Base-by-base conservation (phyloP, 2,888 invertebrate species). In the Desoria tigrina region DNA sequence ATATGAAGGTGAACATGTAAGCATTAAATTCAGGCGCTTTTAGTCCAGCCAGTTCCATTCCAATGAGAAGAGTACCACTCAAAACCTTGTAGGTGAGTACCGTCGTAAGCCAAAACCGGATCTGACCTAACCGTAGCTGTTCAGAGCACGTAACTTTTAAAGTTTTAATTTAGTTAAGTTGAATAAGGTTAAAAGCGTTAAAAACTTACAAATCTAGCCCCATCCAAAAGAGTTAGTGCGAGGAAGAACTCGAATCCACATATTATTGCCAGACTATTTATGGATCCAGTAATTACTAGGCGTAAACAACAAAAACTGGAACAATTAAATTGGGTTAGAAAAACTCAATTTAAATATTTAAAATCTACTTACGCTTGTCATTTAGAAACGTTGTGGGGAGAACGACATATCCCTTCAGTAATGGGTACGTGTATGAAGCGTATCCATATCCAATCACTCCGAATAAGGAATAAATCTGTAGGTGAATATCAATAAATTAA, bases 31-130 rank as follows among this genome's bases (percentile, higher is more conserved):
- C 28, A n/a, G 61, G 55, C 1, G 56, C 50, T 16, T 42, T 55
- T 21, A 60, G 56, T 39, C 64, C 68, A 11, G 61, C 63, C 14
- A 68, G 32, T 32, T 63, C 64, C 56, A 68, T 49, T 18, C 63
- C 63, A 24, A 68, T 23, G 28, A 68, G 51, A 23, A 64, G 57
- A 4, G 57, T 50, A 7, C 45, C 37, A 2, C 54, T 42, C 1
- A 68, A 28, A 14, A 49, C n/a, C 7, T 64, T 27, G 32, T 64
- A 68, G 4, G 68, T 68, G 51, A 68, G 26, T 57, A 64, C 56
- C 24, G 63, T 26, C 16, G 61, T 45, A 18, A 68, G 26, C 68
- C 68, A 68, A 56, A 45, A 61, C 2, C 58, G 42, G 24, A 61
- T 32, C 28, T 51, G 45, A 39, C 55, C 24, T 1, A 63, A 27